A percentile compares a stretch with the other conserved stretches of the same genome.
These are phyloP conservation scores for Scaptomyza hsui DNA, from an alignment of 1,140 invertebrate species.

Conservation along the genomic window DNA sequence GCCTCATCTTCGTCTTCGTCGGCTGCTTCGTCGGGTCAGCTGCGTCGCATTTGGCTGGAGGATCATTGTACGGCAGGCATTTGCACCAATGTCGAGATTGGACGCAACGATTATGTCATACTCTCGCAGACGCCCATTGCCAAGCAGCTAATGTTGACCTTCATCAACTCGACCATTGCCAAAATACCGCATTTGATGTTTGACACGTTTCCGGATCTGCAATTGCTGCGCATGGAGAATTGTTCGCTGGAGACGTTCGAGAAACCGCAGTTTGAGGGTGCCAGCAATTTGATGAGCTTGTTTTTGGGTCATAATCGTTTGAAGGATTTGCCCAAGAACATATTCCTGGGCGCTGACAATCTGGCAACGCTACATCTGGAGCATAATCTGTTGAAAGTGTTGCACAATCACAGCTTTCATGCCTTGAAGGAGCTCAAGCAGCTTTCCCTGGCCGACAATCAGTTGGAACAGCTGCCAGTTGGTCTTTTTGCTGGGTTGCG, in stretches of 20 bases:
- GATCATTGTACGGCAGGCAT: conserved; percentile 75
- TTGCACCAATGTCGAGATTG: conserved; percentile 68
- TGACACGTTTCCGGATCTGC: conserved; percentile 80
- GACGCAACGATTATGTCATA: conserved; percentile 75
- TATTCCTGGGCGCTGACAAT: conserved; percentile 77
- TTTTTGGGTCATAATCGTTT: conserved; percentile 72
- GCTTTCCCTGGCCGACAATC: conserved; percentile 67
- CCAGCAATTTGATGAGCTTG: conserved; percentile 78
- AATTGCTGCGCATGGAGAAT: conserved; percentile 78
- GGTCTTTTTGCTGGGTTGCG: conserved; percentile 63
- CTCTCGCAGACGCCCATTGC: conserved; percentile 69
- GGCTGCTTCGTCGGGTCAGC: conserved; percentile 41
- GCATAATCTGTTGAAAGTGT: conserved; percentile 54
- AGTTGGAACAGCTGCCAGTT: conserved; percentile 58
- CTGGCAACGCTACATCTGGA: conserved; percentile 65
- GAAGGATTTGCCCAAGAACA: conserved; percentile 79
- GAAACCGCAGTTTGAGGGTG: conserved; percentile 79
- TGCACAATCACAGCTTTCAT: conserved; percentile 73
- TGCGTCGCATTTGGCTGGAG: conserved; percentile 80
- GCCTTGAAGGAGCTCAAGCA: conserved; percentile 73
- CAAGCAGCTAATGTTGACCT: conserved; percentile 68
- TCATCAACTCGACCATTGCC: conserved; percentile 76
- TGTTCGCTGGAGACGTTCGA: conserved; percentile 76
- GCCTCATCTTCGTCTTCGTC: background rate
- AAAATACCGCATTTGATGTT: conserved; percentile 81